Base-by-base conservation (phyloP, 2,888 invertebrate species). In the Lithodes maja region DNA sequence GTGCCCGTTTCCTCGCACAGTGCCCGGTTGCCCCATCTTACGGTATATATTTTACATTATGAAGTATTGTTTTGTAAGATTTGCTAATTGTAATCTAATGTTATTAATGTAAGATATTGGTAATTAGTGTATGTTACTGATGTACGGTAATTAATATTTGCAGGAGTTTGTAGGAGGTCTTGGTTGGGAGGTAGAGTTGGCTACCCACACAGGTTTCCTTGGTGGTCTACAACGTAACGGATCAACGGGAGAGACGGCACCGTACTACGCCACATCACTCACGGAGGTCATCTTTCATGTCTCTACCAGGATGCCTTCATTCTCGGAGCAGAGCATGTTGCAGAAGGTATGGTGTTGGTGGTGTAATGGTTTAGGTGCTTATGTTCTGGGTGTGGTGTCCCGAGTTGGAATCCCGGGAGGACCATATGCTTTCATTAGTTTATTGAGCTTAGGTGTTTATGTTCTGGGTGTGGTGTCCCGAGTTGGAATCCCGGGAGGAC, bases 211-310 rank as follows among this genome's bases (percentile, higher is more conserved):
- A 84, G 99, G 99, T 0, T 99, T 99, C 94, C 95, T 97, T 91
- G 99, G 99, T 2, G 99, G 99, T 0, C 94, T 99, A 89, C 97
- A 98, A 71, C 96, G 97, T n/a, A 97, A 97, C 92, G 97, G 97
- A 77, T 96, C 97, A 50, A 97, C 97, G n/a, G 99, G 99, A 0
- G 96, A 97, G 80, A 98, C 98, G 49, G 98, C 99, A 5, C 99
- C 99, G 0, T 99, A 99, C 94, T 96, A 96, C 93, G 98, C 99
- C 55, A 98, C 98, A 3, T 97, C 98, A 85, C 98, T 98, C 91
- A 95, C 97, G 2, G 99, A 99, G 95, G 97, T 97, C 86, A 96
- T 99, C 92, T 99, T 98, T 94, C 99, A 99, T 94, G 99, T 99
- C 82, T 97, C 99, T 86, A 99, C 99, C 2, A 95, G 99, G 92